Evolutionary conservation across 2,888 invertebrate species (phyloP), one percentile per base, ranked within the genome.

Genomic region (Drosophila acutilabella): DNA sequence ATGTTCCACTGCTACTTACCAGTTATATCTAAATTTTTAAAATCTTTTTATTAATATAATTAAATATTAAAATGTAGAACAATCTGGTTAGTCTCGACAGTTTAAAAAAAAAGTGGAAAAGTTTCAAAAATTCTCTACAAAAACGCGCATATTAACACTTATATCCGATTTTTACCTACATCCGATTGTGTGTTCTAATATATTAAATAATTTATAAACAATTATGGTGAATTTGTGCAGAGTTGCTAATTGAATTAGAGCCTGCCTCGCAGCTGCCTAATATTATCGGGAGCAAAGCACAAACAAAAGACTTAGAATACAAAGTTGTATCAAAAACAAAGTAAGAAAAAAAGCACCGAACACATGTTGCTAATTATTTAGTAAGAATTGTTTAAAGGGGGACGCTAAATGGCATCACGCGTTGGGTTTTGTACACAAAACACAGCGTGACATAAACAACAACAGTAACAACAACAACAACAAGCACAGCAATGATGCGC

Each of bases 181-280:
- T 71, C 54, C 59, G 59, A 30, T 20, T 26, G 10, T 41, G 48
- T 56, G 41, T 18, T 14, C 7, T 7, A 18, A 41, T 53, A 65
- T 61, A 59, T 51, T 52, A 36, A 33, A 16, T 52, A 77, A 79
- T 76, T 64, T 58, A 60, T 48, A 74, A 71, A 62, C 41, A 75
- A 82, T 78, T 84, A 70, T 65, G 48, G 48, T 4, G n/a, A 69
- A 70, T 78, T 84, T 50, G 69, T 71, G 51, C 47, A 52, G 42
- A 47, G 16, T 47, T 71, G 80, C 67, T 88, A 85, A 85, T 88
- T 56, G 23, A 88, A 74, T 85, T 86, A 86, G 82, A 52, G 42
- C 42, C 41, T 56, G 11, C 38, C 30, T 26, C 13, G n/a, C 8
- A 20, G n/a, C 16, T 33, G 30, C 20, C 1, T 20, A 20, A 10